These are phyloP conservation scores for Platycnemis pennipes DNA, from an alignment of 2,888 invertebrate species.

Conservation along the genomic window DNA sequence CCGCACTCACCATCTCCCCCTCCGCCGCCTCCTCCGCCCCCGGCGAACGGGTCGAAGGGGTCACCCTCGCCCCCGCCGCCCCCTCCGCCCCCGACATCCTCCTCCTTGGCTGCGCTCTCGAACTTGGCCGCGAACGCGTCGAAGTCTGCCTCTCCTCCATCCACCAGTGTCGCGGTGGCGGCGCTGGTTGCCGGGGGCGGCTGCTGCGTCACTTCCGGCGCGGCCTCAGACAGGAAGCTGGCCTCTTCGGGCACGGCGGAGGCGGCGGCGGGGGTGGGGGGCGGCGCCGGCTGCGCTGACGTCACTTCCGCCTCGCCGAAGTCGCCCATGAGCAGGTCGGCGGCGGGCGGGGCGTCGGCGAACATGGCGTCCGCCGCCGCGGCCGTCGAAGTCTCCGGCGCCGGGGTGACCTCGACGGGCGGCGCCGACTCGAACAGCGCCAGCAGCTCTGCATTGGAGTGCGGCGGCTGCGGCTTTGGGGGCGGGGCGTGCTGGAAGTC, in stretches of 20 bases:
- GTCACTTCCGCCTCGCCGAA: conserved; percentile 68
- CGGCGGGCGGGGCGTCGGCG: conserved; percentile 74
- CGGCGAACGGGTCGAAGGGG: conserved; percentile 77
- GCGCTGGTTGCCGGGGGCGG: not conserved
- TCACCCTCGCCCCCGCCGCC: conserved; percentile 80
- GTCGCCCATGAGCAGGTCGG: conserved; percentile 72
- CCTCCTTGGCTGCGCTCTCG: conserved; percentile 82
- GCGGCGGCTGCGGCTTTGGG: not conserved
- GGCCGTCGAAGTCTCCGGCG: conserved; percentile 71
- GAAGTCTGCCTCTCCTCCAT: conserved; percentile 83
- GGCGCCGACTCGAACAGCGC: conserved; percentile 70
- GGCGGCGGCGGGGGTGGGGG: not conserved
- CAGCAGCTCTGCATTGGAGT: not conserved
- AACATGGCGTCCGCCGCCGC: conserved; percentile 75
- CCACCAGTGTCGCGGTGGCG: not conserved
- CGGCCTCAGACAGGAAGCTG: not conserved
- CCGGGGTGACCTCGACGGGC: conserved; percentile 70
- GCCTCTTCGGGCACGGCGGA: not conserved
- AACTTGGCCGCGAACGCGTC: conserved; percentile 96
- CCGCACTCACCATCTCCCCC: conserved; percentile 69
- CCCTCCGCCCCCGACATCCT: conserved; percentile 74
- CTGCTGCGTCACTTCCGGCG: not conserved
- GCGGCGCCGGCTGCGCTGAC: not conserved
- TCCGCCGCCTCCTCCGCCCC: conserved; percentile 77
- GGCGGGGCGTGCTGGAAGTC: conserved; percentile 74